Evolutionary conservation across 2,888 invertebrate genomes (phyloP), one percentile per base, ranked within the genome.

Genomic region (Anorthoa munda): DNA sequence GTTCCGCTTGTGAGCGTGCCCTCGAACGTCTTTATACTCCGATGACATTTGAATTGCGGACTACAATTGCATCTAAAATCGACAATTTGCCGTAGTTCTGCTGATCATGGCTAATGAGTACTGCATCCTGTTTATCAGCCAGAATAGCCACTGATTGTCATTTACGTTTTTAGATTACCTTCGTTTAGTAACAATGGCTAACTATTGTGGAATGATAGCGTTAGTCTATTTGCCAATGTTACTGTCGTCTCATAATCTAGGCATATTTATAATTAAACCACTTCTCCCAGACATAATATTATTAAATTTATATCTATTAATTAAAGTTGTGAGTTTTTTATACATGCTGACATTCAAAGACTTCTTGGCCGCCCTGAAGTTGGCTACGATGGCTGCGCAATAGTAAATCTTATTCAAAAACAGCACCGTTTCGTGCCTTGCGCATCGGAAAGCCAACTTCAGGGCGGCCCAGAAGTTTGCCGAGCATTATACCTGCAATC

Each of bases 31-130:
- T 88, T 83, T 85, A 90, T 91, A 90, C 85, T 88, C 75, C 81
- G 79, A 87, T 87, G 90, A 87, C 88, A 90, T 86, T 88, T 86
- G 84, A 80, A 81, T 78, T 85, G 78, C 78, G 72, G 85, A 81
- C 86, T 79, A 82, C 86, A 90, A 90, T 90, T 90, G 87, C 88
- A 85, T 80, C 82, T 87, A 82, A 91, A 92, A 93, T 92, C 85
- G 86, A 72, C 89, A 90, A 92, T 91, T 92, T 90, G 86, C 85
- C 83, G 88, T 84, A 89, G 87, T 92, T 92, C 89, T 88, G 90
- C 88, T 89, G 88, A 93, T 93, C 92, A 92, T 91, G 85, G 88
- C 82, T 88, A 89, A 84, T 93, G 93, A 93, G 91, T 87, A 90
- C 79, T 72, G 82, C 90, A 92, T 94, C 94, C 94, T 93, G 93